Evolutionary conservation across 2,797 vertebrate species (phyloP), one percentile per base, ranked within the genome.

Genomic region (Ataeniobius toweri): DNA sequence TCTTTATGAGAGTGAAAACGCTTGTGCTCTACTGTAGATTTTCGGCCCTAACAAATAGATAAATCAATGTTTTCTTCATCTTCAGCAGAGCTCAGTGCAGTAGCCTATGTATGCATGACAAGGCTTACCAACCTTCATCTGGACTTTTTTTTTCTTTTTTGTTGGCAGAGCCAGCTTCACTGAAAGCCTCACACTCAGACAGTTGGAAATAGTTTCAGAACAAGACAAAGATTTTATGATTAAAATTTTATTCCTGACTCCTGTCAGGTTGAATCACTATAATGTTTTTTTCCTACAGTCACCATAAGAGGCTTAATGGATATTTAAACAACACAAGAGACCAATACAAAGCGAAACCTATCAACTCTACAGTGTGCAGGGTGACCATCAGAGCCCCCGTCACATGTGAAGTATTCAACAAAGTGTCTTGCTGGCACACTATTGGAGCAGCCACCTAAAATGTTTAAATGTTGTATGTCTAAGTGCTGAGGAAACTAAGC

Each of bases 271-370:
- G 84, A 94, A 89, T 91, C 75, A 84, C 92, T 91, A 94, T 94
- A 90, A 89, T 89, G 85, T 90, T 81, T 75, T 86, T 86, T 88
- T 89, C 31, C 88, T 86, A 70, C 83, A 85, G 89, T 87, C 84
- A 89, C 85, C 87, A 92, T 94, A 92, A 95, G 80, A 95, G 92
- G 90, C 71, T 81, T 76, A 78, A 83, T 94, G 77, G 85, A 94
- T 91, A 95, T 95, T 95, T 69, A 95, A 80, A 79, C 53, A 80
- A 61, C 76, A 77, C 74, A 78, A 73, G 48, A 44, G 83, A 92
- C 85, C 77, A 82, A 88, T 82, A 88, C 87, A 78, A 90, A 86
- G 63, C 58, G 73, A 81, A 82, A 80, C 76, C 41, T 83, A 82
- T 87, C 78, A 75, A 36, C 83, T 82, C 88, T 81, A 78, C 86